These are phyloP conservation scores for Leptodactylus fallax DNA, from an alignment of 2,797 vertebrate genomes.

Conservation along the genomic window DNA sequence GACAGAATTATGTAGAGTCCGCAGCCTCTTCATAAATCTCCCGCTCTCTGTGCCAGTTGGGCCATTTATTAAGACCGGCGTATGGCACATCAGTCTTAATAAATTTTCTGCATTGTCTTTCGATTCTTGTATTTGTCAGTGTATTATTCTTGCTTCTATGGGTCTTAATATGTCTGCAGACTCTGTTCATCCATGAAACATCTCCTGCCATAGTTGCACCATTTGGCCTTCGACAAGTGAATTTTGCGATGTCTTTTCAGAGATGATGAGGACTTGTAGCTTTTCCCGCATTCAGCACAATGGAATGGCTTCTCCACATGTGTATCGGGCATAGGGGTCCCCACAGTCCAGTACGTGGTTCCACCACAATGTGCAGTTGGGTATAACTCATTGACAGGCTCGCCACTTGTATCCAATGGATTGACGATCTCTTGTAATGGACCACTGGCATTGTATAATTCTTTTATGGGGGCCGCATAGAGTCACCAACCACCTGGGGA, in stretches of 20 bases:
- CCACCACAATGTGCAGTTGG: not conserved
- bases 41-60: too few relatives aligned
- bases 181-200: not conserved
- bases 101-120: too few relatives aligned
- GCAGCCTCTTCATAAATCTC: too few relatives aligned
- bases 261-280: slow-evolving; percentile 57
- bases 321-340: not conserved
- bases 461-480: not conserved
- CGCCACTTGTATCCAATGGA: not conserved
- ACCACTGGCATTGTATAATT: not conserved
- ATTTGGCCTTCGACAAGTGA: not conserved
- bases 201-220: not conserved
- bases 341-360: too few relatives aligned
- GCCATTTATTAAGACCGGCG: too few relatives aligned
- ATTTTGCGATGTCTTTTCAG: not conserved
- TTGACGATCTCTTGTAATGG: not conserved
- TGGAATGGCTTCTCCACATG: slow-evolving; percentile 69
- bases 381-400: not conserved
- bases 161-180: not conserved
- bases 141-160: not conserved
- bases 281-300: slow-evolving; percentile 68
- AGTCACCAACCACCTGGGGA: not conserved
- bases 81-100: too few relatives aligned
- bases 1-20: too few relatives aligned
- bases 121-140: too few relatives aligned